Base-by-base conservation (phyloP, 2,888 invertebrate genomes). In the Drosophila robusta region DNA sequence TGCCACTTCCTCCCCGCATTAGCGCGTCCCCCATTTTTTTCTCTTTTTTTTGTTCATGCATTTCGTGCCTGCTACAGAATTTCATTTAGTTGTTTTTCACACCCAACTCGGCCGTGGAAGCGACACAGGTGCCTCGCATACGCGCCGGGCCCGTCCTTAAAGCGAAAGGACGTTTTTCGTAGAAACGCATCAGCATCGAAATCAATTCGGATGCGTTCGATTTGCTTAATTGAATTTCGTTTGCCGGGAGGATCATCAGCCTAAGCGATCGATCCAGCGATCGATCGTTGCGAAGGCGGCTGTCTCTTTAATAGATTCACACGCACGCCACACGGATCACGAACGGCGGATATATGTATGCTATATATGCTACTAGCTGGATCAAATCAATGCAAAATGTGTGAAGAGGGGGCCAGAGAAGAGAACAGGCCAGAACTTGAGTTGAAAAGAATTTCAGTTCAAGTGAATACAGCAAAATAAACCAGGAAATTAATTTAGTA, bases 201-300 rank as follows among this genome's bases (percentile, higher is more conserved):
- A 84, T 83, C 73, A 68, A 71, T 81, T 77, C 81, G 60, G 65
- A 68, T 87, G 52, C 68, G 69, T 78, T 88, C 76, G 85, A 79
- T 86, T 86, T 89, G 74, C 89, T 87, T 86, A 86, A 86, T 86
- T 89, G 84, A 86, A 89, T 89, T 86, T 80, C 36, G 44, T 55
- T 46, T 34, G 36, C 12, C 49, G 60, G 34, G 52, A 24, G 42
- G 47, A 32, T 70, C 32, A 26, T 1, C 39, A 49, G 26, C 47
- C 29, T 9, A 44, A 52, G 34, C 54, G 60, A 42, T 57, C 38
- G 52, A 67, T 66, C 26, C 44, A 52, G 34, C 47, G 70, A 49
- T 65, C 58, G 54, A 47, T 55, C 41, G 16, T 1, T 41, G 9
- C 34, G 18, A 29, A 29, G 54, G 52, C 66, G 74, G 81, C 81